Base-by-base conservation (phyloP, 1,140 invertebrate species). In the Hormaphis cornu region DNA sequence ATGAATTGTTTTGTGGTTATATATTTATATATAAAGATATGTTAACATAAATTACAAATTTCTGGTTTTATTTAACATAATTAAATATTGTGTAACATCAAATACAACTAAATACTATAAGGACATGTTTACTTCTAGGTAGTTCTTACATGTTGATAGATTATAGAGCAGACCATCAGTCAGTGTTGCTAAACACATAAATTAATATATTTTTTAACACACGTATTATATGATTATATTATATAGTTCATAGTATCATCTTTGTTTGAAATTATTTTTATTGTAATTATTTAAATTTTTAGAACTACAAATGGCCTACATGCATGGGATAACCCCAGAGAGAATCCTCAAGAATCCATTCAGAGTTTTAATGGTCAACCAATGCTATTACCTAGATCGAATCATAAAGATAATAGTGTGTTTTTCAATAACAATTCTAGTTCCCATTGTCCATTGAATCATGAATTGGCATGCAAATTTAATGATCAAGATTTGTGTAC, bases 391-490 rank as follows among this genome's bases (percentile, higher is more conserved):
- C 61, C 44, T 16, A 66, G 24, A 48, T 30, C 28, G 6, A 33
- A 48, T 35, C 18, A 42, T 33, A 66, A 66, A 66, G 44, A 66
- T n/a, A 50, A 35, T 33, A 7, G 59, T 50, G 7, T 10, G 8
- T 10, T 48, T 66, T 35, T 40, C 9, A 58, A 66, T 30, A 46
- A 46, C 24, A 50, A 44, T n/a, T 26, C n/a, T 5, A 63, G 48
- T 28, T 44, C 59, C 12, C 18, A 63, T 33, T n/a, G 48, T 6
- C 8, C 42, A 22, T 33, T 44, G 10, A 48, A 4, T 22, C 44
- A 66, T 48, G 61, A 66, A 16, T 30, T 66, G 61, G 6, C 61
- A 9, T 42, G 28, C 50, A 66, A 61, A 28, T 30, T 46, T 8
- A 24, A 26, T 44, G 40, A 61, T 18, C 40, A 61, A 28, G 58